phyloP scores from a whole-genome alignment of 2,797 vertebrate species.

The Hafferia zeledoni region DNA sequence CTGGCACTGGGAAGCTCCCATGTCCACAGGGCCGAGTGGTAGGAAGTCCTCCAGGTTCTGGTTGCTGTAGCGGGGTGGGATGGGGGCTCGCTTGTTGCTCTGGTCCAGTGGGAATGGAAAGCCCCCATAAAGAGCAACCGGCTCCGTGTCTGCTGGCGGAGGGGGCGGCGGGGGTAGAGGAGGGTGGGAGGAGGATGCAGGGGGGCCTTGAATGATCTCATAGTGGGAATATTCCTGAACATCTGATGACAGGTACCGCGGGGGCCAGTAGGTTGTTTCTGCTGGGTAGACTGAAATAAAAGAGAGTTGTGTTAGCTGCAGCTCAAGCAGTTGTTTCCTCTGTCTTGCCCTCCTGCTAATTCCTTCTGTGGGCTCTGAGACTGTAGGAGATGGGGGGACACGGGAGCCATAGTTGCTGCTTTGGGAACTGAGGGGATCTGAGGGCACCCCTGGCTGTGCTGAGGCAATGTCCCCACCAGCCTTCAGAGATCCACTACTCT shows the following conservation, averaged over 20 bases:
- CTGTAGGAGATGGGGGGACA: not conserved
- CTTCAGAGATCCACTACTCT: not conserved
- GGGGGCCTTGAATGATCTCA: slow-evolving; percentile 84
- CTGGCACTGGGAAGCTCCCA: slow-evolving; percentile 85
- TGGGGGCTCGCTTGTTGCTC: slow-evolving; percentile 89
- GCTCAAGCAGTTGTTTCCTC: not conserved
- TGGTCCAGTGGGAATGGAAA: slow-evolving; percentile 94
- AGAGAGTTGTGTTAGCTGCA: not conserved
- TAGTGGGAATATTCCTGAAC: slow-evolving; percentile 88
- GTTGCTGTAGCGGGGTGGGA: slow-evolving; percentile 94
- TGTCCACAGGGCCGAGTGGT: slow-evolving; percentile 77
- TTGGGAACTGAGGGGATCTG: not conserved
- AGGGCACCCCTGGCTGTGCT: not conserved
- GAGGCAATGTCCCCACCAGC: not conserved
- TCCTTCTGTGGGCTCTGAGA: not conserved
- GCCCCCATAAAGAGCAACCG: slow-evolving; percentile 87
- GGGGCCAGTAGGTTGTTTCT: slow-evolving; percentile 74
- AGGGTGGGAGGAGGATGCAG: slow-evolving; percentile 71
- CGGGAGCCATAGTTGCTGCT: not conserved
- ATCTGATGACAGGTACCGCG: slow-evolving; percentile 74
- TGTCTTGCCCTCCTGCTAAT: not conserved
- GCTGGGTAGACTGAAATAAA: slow-evolving; percentile 76
- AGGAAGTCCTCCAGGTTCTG: slow-evolving; percentile 95
- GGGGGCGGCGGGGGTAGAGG: slow-evolving; percentile 73
- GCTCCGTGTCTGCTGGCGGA: slow-evolving; percentile 76